A percentile compares a stretch with the other conserved stretches of the same genome.
Conservation (phyloP, 1,140 invertebrate genomes). For the Coenobita brevimanus region DNA sequence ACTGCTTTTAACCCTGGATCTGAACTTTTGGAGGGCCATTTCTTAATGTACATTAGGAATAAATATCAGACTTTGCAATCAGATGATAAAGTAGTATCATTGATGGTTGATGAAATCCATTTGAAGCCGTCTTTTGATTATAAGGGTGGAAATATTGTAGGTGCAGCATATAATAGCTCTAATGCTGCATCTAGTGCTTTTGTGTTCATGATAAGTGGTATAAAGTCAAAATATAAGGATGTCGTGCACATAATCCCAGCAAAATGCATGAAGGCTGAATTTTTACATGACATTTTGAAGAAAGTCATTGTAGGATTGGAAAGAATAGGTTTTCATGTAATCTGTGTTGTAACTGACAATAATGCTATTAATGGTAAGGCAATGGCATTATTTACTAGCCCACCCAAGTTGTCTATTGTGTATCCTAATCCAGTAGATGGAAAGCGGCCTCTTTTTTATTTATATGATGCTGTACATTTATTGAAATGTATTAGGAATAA, state of each 20-base stretch:
- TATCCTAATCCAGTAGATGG: background rate
- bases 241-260: conserved; percentile 66
- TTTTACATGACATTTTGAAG: conserved; percentile 33
- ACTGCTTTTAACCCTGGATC: background rate
- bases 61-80: background rate
- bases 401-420: too few relatives aligned
- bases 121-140: background rate
- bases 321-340: conserved; percentile 48
- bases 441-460: background rate
- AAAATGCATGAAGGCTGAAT: conserved; percentile 42
- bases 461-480: conserved; percentile 7
- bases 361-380: conserved; percentile 68
- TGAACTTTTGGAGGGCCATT: background rate
- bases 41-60: background rate
- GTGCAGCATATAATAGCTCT: background rate
- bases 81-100: background rate
- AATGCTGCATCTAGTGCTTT: conserved; percentile 13
- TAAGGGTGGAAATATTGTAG: conserved; percentile 27
- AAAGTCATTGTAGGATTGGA: conserved; percentile 56
- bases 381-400: too few relatives aligned
- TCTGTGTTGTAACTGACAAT: conserved; percentile 58
- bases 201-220: conserved; percentile 13
- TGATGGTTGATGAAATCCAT: too few relatives aligned
- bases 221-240: conserved; percentile 32
- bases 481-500: background rate